These are phyloP conservation scores for Bufo bufo DNA, from an alignment of 2,113 vertebrate species.

Conservation along the genomic window DNA sequence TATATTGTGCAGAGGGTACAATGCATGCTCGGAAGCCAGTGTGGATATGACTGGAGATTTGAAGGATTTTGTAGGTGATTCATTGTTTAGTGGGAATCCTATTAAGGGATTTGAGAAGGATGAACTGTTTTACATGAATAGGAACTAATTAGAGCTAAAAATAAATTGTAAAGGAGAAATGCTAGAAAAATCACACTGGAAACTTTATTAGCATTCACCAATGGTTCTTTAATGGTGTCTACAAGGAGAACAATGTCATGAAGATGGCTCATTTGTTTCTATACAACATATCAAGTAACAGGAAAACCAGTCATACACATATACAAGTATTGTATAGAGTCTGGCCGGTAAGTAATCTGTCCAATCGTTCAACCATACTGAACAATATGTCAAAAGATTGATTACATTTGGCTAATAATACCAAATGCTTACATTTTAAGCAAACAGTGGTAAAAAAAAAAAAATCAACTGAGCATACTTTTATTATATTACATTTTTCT, in stretches of 20 bases:
- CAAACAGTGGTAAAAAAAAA: too few species aligned
- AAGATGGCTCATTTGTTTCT: neutral
- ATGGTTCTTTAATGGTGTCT: neutral
- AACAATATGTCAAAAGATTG: too few species aligned
- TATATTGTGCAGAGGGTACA: neutral
- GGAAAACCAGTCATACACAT: too few species aligned
- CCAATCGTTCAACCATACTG: too few species aligned
- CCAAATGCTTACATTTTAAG: too few species aligned
- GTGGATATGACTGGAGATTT: slow-evolving; percentile 5
- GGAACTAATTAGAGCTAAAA: slow-evolving; percentile 27
- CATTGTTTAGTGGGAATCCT: slow-evolving; percentile 46
- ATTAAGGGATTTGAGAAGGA: slow-evolving; percentile 49
- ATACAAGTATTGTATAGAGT: too few species aligned
- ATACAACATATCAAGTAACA: too few species aligned
- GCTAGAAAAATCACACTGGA: neutral
- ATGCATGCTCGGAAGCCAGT: neutral
- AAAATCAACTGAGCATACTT: too few species aligned
- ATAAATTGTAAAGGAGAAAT: slow-evolving; percentile 38
- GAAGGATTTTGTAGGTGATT: slow-evolving; percentile 47
- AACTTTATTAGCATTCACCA: neutral
- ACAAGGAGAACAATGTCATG: neutral
- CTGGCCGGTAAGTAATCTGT: too few species aligned
- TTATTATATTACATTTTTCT: too few species aligned
- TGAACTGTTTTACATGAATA: neutral
- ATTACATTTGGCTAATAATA: too few species aligned